Evolutionary conservation across 2,113 vertebrate species (phyloP).

Genomic region (Cheilinus undulatus): DNA sequence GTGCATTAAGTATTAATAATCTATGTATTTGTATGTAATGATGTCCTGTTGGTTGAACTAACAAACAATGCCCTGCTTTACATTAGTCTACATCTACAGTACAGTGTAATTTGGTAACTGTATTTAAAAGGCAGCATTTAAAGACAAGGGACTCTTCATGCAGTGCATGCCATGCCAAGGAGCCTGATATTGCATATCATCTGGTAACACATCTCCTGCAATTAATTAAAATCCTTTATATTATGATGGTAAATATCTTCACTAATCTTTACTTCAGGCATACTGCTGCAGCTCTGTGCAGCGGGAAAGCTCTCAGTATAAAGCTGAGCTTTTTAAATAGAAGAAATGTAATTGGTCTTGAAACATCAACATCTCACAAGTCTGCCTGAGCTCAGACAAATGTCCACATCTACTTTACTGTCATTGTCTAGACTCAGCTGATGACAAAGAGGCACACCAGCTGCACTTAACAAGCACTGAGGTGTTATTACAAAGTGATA

Average conservation of each 20-base stretch:
- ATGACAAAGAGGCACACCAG: conserved; percentile 1
- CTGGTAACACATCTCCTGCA: too few relatives aligned
- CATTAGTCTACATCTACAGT: not conserved
- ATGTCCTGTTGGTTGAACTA: too few relatives aligned
- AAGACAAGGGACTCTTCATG: too few relatives aligned
- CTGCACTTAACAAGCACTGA: not conserved
- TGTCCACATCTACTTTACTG: not conserved
- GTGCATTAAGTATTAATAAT: not conserved
- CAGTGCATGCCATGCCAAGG: too few relatives aligned
- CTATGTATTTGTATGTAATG: not conserved
- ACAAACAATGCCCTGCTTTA: too few relatives aligned
- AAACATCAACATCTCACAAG: conserved; percentile 3
- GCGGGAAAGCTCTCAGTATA: not conserved
- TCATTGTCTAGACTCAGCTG: not conserved
- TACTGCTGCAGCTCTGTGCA: not conserved
- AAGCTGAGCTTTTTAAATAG: conserved; percentile 1
- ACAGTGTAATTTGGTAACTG: not conserved
- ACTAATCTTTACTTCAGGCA: not conserved
- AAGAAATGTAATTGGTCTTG: conserved; percentile 8
- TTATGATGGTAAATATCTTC: too few relatives aligned
- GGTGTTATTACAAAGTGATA: not conserved
- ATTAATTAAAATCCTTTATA: too few relatives aligned
- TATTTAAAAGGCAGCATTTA: not conserved
- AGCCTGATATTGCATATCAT: too few relatives aligned
- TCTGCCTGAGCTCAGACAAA: conserved; percentile 2